phyloP scores from a whole-genome alignment of 2,797 vertebrate species.

The Cryptoprocta ferox region DNA sequence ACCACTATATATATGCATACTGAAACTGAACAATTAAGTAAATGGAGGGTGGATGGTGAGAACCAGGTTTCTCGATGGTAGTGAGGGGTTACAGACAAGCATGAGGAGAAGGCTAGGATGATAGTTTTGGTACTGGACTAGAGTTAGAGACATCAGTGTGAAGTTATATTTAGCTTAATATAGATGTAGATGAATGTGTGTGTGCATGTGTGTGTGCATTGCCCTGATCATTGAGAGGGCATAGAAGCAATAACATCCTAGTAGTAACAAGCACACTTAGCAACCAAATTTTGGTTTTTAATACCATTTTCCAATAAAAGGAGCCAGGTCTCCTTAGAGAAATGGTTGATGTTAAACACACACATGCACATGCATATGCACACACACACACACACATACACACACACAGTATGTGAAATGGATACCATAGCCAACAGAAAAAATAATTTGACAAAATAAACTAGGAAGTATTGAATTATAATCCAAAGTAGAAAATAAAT shows the following conservation, averaged over 20 bases:
- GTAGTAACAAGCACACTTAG: background rate
- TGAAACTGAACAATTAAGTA: background rate
- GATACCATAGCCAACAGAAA: background rate
- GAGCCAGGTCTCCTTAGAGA: background rate
- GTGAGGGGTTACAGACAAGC: background rate
- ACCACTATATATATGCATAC: background rate
- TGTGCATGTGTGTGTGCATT: background rate
- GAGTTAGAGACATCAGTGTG: background rate
- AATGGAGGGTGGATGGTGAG: background rate
- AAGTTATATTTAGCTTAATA: background rate
- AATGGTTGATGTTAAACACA: background rate
- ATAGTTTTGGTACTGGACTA: background rate
- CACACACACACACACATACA: background rate
- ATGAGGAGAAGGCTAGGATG: background rate
- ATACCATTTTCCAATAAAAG: background rate
- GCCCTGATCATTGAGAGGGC: background rate
- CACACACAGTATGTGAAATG: background rate
- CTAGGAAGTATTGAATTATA: background rate
- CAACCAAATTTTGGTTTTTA: background rate
- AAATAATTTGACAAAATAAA: background rate
- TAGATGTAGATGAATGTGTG: background rate
- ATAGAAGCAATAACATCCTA: background rate
- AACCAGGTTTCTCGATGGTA: background rate
- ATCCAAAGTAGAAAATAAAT: background rate
- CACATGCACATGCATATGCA: background rate